Evolutionary conservation across 2,797 vertebrate species (phyloP), one percentile per base, ranked within the genome.

Genomic region (Urophycis tenuis): DNA sequence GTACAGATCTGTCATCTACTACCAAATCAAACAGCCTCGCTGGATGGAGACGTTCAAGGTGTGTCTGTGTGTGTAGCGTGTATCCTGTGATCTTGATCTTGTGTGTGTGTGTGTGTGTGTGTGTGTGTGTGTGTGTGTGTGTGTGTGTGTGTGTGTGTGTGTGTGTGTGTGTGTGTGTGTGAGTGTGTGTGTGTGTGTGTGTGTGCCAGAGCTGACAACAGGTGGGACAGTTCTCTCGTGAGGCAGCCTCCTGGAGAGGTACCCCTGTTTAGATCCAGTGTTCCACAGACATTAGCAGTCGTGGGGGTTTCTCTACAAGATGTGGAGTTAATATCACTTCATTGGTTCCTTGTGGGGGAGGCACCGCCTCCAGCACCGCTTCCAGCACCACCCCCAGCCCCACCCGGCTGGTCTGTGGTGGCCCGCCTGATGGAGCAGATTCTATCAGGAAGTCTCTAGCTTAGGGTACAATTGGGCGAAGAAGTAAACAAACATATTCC

Each of bases 1-100:
- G 78, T 98, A 97, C 81, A 94, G 91, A 87, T 98, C 97, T 0
- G 96, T 98, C 39, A 95, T 98, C 75, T 98, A 98, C 92, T 98
- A 98, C 84, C 96, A 98, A 92, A 89, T 98, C 88, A 99, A 99
- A 85, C 96, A 98, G 85, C 96, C 96, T 0, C 95, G 95, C 19
- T 99, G 97, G 97, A 96, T 97, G 93, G 97, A 99, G 87, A 99
- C 96, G 0, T 92, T 98, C 84, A 99, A 99, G 96, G 53, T 60
- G 6, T 25, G 53, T 60, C 1, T 60, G 53, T 60, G 53, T 60
- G 53, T 60, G 22, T 10, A 9, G 53, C 25, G 7, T 25, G 19
- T 53, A 14, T 53, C 2, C 2, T 53, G 49, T n/a, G 19, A 39
- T 9, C 36, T n/a, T 45, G 41, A 39, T 45, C 14, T 4, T 53